Evolutionary conservation across 1,140 invertebrate genomes (phyloP).

Genomic region (Drosophila sechellia): DNA sequence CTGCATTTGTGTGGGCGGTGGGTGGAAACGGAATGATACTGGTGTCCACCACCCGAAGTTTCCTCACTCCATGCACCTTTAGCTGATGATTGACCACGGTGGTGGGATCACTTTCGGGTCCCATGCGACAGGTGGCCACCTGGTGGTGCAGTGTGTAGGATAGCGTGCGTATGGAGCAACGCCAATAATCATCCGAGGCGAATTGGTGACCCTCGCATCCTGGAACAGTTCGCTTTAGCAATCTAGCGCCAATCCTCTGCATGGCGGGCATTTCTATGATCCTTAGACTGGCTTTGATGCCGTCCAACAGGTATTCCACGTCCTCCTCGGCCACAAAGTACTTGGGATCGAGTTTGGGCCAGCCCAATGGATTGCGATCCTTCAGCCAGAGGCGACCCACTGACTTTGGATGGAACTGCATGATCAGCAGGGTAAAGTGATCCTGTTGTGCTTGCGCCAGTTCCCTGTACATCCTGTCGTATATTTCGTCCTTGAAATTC

Average conservation of each 20-base stretch:
- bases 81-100: conserved; percentile 92
- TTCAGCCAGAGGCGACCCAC: conserved; percentile 88
- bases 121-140: conserved; percentile 92
- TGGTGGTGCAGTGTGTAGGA: conserved; percentile 90
- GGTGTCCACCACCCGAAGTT: conserved; percentile 90
- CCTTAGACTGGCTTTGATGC: conserved; percentile 87
- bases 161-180: conserved; percentile 88
- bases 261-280: conserved; percentile 87
- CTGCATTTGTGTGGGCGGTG: conserved; percentile 90
- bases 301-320: conserved; percentile 88
- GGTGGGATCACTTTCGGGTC: conserved; percentile 87
- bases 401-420: conserved; percentile 91
- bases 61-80: conserved; percentile 89
- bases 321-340: conserved; percentile 89
- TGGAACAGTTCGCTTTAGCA: conserved; percentile 87
- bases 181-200: conserved; percentile 89
- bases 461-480: conserved; percentile 86
- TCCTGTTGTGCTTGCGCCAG: conserved; percentile 86
- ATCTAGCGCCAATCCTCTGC: conserved; percentile 86
- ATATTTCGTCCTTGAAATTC: conserved; percentile 86
- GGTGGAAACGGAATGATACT: conserved; percentile 91
- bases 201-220: conserved; percentile 87
- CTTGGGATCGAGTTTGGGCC: conserved; percentile 90
- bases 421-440: conserved; percentile 88
- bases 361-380: conserved; percentile 89